These are phyloP conservation scores for Nysson spinosus DNA, from an alignment of 2,888 invertebrate species.

Conservation along the genomic window DNA sequence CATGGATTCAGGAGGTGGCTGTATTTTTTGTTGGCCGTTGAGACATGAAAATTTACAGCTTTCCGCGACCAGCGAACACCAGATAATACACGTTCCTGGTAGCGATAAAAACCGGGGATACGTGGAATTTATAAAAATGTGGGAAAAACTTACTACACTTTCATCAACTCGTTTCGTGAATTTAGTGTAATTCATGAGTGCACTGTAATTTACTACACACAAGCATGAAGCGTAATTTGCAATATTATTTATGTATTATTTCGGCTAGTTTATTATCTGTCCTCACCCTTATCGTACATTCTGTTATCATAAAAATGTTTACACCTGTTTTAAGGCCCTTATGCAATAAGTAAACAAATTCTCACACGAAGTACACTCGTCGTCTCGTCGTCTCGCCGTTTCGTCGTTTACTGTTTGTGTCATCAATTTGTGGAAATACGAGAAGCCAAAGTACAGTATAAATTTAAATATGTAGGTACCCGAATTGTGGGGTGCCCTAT, in stretches of 20 bases:
- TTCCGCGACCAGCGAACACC: not conserved
- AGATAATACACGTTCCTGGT: not conserved
- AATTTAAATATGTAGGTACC: conserved; percentile 30
- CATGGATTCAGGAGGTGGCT: not conserved
- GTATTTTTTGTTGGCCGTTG: not conserved
- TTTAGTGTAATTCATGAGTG: too few species aligned
- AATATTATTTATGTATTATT: too few species aligned
- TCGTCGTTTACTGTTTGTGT: not conserved
- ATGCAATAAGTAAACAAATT: too few species aligned
- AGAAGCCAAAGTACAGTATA: conserved; percentile 1
- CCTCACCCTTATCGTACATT: too few species aligned
- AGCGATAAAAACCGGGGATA: conserved; percentile 3
- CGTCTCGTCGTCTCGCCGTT: too few species aligned
- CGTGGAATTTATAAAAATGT: conserved; percentile 1
- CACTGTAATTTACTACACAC: too few species aligned
- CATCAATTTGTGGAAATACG: conserved; percentile 21
- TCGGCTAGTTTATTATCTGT: too few species aligned
- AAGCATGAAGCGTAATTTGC: too few species aligned
- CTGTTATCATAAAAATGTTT: too few species aligned
- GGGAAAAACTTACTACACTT: not conserved
- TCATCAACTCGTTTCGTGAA: not conserved
- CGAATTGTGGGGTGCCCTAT: not conserved
- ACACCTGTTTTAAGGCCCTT: too few species aligned
- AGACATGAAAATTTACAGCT: conserved; percentile 5
- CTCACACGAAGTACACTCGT: too few species aligned